Base-by-base conservation (phyloP, 2,113 vertebrate genomes). In the Anoplopoma fimbria region DNA sequence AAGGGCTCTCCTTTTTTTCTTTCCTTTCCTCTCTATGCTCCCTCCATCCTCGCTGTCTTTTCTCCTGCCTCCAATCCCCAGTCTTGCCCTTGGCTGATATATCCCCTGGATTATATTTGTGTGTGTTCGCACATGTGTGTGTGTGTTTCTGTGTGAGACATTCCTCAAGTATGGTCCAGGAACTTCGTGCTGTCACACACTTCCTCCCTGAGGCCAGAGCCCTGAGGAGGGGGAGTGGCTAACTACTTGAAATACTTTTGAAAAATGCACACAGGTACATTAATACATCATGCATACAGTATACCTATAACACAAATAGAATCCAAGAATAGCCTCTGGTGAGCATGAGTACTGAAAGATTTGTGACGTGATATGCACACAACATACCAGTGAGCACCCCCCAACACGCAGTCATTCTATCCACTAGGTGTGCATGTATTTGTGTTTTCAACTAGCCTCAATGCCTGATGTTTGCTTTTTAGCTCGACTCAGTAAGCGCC, bases 131-230 rank as follows among this genome's bases (percentile, higher is more conserved):
- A 15, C 15, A 8, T 69, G 47, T 73, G 58, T 57, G 76, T 65
- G 69, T 74, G 53, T 58, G 68, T 76, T 34, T 71, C 17, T 74
- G 61, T 61, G 72, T 71, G 69, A 84, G 70, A 90, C 90, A 93
- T 94, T 94, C 93, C 88, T 87, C 81, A 84, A n/a, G 79, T 79
- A 87, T 79, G 80, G 82, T 78, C 89, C 85, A 86, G 85, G 86
- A 94, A 89, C 91, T 91, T 77, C 25, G 38, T 81, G 85, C 87
- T 91, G 84, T 93, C 90, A 88, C 87, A 90, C 77, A 94, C 92
- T 92, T 92, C 92, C 93, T 94, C 90, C 86, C 76, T 64, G 64
- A 83, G 84, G 53, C 71, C 79, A 64, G 63, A 75, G 57, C 75
- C 77, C 42, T 13, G 38, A 47, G 69, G 55, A 60, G 47, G 34